These are phyloP conservation scores for Pimephales promelas DNA, from an alignment of 2,113 vertebrate species.

Conservation along the genomic window DNA sequence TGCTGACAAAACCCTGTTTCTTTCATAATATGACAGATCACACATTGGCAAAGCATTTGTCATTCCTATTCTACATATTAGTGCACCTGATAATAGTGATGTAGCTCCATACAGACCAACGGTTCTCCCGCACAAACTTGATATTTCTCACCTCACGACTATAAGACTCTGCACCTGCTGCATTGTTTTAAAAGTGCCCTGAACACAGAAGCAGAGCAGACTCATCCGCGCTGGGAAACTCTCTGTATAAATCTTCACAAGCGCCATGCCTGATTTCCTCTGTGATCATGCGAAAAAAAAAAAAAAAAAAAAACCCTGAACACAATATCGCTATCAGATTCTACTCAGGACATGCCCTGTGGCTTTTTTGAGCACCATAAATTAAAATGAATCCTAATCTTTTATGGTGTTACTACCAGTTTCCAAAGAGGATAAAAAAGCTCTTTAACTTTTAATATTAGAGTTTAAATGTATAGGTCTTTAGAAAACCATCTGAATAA, in stretches of 20 bases:
- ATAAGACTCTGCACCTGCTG: constrained; percentile 57
- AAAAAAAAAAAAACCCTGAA: not conserved
- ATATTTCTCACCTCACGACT: constrained; percentile 29
- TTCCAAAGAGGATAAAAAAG: not conserved
- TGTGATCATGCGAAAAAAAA: constrained; percentile 17
- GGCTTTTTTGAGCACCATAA: not conserved
- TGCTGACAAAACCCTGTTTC: not conserved
- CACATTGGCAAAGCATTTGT: constrained; percentile 14
- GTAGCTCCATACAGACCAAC: not conserved
- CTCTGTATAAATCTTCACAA: not conserved
- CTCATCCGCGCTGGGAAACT: not conserved
- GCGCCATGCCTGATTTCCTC: not conserved
- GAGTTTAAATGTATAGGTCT: not conserved
- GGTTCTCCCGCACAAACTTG: constrained; percentile 46
- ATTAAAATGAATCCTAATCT: not conserved
- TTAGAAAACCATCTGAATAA: not conserved
- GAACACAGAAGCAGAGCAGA: not conserved
- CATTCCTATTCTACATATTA: constrained; percentile 26
- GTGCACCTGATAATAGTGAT: not conserved
- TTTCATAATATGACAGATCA: constrained; percentile 1
- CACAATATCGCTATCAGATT: constrained; percentile 1
- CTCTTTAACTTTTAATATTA: not conserved
- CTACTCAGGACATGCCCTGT: not conserved
- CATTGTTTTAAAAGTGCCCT: constrained; percentile 48
- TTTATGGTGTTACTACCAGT: not conserved